Base-by-base conservation (phyloP, 2,888 invertebrate genomes). In the Cryptophagus acutangulus region DNA sequence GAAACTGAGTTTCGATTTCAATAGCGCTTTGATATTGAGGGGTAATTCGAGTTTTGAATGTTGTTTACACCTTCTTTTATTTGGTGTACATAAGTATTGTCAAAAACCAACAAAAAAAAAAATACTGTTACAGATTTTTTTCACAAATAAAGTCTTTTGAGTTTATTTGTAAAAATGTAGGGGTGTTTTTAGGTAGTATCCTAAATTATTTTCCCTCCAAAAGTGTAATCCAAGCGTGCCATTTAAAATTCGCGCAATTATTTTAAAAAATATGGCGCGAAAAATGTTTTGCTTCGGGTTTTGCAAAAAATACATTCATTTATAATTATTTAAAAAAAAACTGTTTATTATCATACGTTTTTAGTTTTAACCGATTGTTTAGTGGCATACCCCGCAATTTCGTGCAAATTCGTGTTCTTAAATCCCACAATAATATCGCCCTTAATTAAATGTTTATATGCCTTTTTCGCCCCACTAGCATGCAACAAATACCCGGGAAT, bases 391-490 rank as follows among this genome's bases (percentile, higher is more conserved):
- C 67, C 67, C 2, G 48, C 37, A 36, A 69, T 59, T 41, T 61
- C 55, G 40, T 67, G 65, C 46, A 69, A 55, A 55, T 67, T 69
- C 2, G 59, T 46, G 31, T 62, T 55, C 33, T 59, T 61, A 51
- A 69, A 69, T 17, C 45, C 49, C 17, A 69, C 36, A 25, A 64
- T 40, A 14, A 69, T 61, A 47, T 69, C 69, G 2, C 68, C 66
- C 43, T 58, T 62, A 5, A 69, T 65, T 8, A 67, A 48, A 44
- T 67, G 65, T 44, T 60, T 61, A 37, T 67, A 67, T 2, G 62
- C 52, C 34, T 53, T 61, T 39, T 62, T 66, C 1, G 66, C 45
- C 1, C 48, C 48, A 24, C 46, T 47, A 5, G 46, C 46, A 13
- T 47, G 46, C 17, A 38, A 33, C 12, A 48, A 42, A 51, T 56